These are phyloP conservation scores for Petroica traversi DNA, from an alignment of 2,113 vertebrate genomes.

Conservation along the genomic window DNA sequence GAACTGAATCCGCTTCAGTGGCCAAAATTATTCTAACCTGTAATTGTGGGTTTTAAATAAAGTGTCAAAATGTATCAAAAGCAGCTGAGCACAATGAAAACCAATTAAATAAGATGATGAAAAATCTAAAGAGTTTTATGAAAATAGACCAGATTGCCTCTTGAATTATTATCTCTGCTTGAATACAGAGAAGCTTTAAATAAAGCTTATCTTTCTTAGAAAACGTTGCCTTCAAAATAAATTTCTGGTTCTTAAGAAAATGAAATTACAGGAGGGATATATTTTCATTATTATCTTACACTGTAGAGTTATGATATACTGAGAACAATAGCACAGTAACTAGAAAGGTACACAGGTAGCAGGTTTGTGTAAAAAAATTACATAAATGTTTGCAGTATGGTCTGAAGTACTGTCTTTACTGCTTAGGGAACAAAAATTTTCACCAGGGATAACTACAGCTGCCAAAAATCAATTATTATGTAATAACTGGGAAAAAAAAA, in stretches of 20 bases:
- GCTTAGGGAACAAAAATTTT: background rate
- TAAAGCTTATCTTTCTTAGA: background rate
- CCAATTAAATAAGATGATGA: background rate
- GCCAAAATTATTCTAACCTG: background rate
- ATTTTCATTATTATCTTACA: background rate
- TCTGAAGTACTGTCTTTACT: background rate
- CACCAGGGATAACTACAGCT: background rate
- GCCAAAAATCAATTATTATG: constrained; percentile 20
- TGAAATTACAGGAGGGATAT: background rate
- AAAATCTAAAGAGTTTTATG: background rate
- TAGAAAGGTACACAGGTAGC: background rate
- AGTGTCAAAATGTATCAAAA: background rate
- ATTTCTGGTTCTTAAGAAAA: background rate
- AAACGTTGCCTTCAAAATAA: background rate
- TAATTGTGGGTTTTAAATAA: background rate
- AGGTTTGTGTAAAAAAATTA: background rate
- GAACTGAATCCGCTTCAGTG: background rate
- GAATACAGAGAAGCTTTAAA: background rate
- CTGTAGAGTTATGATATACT: background rate
- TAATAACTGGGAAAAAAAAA: background rate
- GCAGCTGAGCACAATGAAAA: background rate
- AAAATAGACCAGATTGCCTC: background rate
- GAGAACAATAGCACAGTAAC: background rate
- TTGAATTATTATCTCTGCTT: background rate
- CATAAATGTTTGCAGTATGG: background rate